Conservation (phyloP, 2,888 invertebrate species). For the Chelonus formosanus region DNA sequence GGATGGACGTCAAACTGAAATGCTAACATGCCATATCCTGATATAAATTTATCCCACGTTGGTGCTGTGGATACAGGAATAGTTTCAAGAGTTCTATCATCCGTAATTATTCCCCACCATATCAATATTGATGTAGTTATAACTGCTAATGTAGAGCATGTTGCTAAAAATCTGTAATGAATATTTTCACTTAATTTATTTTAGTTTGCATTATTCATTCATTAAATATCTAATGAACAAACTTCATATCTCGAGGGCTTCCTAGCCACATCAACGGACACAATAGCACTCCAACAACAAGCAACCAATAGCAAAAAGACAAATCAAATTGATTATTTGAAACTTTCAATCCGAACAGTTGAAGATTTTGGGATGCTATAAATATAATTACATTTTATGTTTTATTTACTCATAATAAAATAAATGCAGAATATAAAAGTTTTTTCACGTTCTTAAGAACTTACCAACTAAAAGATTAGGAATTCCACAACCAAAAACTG, state of each 20-base stretch:
- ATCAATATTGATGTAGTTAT: slow-evolving; percentile 72
- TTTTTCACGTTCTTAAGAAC: slow-evolving; percentile 16
- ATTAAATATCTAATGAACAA: slow-evolving; percentile 51
- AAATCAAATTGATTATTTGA: slow-evolving; percentile 72
- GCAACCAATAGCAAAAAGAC: slow-evolving; percentile 85
- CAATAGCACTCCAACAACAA: slow-evolving; percentile 77
- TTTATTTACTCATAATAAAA: slow-evolving; percentile 13
- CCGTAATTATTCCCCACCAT: slow-evolving; percentile 71
- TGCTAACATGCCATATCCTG: slow-evolving; percentile 64
- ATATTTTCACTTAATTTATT: slow-evolving; percentile 19
- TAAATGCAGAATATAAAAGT: slow-evolving; percentile 16
- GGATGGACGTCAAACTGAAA: slow-evolving; percentile 83
- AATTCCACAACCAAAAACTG: slow-evolving; percentile 80
- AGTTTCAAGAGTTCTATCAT: slow-evolving; percentile 54
- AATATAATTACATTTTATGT: slow-evolving; percentile 39
- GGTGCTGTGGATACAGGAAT: slow-evolving; percentile 61
- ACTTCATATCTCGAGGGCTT: slow-evolving; percentile 94
- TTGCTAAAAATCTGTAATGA: slow-evolving; percentile 70
- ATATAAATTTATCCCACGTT: slow-evolving; percentile 63
- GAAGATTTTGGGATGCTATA: slow-evolving; percentile 80
- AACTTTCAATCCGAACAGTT: slow-evolving; percentile 79
- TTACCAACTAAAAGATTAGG: slow-evolving; percentile 82
- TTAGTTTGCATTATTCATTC: not conserved
- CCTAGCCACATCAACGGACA: slow-evolving; percentile 89
- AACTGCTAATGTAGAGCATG: slow-evolving; percentile 74